Base-by-base conservation (phyloP, 2,797 vertebrate genomes). In the Okamejei kenojei region DNA sequence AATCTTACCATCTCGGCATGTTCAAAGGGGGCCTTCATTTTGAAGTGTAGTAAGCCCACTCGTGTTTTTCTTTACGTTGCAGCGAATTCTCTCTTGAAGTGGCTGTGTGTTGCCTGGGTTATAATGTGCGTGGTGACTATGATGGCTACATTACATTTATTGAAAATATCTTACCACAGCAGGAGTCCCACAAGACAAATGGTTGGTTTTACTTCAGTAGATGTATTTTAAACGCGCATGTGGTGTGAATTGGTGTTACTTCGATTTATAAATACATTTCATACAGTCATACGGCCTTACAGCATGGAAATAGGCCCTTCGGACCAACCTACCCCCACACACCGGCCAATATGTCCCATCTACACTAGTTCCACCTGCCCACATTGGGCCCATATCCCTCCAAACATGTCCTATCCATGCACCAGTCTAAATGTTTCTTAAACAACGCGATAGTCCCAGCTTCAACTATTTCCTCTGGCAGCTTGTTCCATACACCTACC, bases 61-160 rank as follows among this genome's bases (percentile, higher is more conserved):
- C 38, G 15, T 73, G 29, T 90, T 71, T 93, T 32, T 91, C 77
- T 29, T 93, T n/a, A 1, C 91, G 11, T 10, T 93, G 23, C 90
- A 96, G 95, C 95, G 93, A 94, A 93, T 94, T 95, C 95, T 80
- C 93, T 94, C 0, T 84, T 96, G 93, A 96, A 96, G 95, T 96
- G 95, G 94, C 93, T 95, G 93, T 97, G 96, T 93, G 80, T 96
- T 93, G 79, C 93, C 76, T 97, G 96, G 81, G 68, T 78, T 32
- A 77, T 93, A 23, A 15, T 81, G 2, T 94, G 91, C 74, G 11
- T 61, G 94, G 95, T 1, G 45, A 94, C 94, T n/a, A 86, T 86
- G 80, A 58, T 82, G 82, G 61, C 58, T 63, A 61, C 29, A 63
- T 63, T 86, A 86, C 54, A 21, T 86, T 86, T 86, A 32, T 86